Percentiles rank a stretch among this genome's conserved stretches.
Conservation (phyloP, 2,113 vertebrate species). For the Erpornis zantholeuca region DNA sequence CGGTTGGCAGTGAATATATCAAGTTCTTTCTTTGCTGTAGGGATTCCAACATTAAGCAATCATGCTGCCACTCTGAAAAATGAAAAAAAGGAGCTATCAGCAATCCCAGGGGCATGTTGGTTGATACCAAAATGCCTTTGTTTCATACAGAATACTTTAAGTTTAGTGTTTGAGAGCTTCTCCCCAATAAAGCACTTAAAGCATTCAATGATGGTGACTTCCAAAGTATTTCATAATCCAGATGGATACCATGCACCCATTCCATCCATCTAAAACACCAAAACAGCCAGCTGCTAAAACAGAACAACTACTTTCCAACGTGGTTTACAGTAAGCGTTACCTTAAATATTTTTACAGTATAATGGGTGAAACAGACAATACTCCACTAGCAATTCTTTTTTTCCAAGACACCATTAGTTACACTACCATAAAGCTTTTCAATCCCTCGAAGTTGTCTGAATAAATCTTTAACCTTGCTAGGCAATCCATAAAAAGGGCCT, state of each 20-base stretch:
- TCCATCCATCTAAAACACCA: background rate
- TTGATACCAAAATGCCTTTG: background rate
- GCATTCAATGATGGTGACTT: rapidly evolving
- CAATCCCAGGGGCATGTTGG: background rate
- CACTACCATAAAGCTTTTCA: slow-evolving; percentile 88
- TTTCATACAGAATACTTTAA: background rate
- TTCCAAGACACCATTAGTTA: background rate
- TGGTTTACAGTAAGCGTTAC: background rate
- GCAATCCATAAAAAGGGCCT: slow-evolving; percentile 95
- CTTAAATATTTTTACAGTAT: background rate
- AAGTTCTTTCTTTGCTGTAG: slow-evolving; percentile 88
- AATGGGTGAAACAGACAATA: background rate
- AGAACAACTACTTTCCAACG: background rate
- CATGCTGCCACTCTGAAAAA: slow-evolving; percentile 90
- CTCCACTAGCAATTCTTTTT: background rate
- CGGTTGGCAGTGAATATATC: slow-evolving; percentile 94
- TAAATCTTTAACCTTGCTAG: slow-evolving; percentile 90
- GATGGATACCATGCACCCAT: background rate
- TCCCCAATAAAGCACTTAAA: background rate
- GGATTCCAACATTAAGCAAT: slow-evolving; percentile 87
- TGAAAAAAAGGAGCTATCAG: background rate
- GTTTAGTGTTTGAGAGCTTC: background rate
- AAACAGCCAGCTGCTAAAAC: background rate
- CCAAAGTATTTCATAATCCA: background rate
- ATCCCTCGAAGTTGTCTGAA: slow-evolving; percentile 84